A percentile compares a stretch with the other conserved stretches of the same genome.
Conservation (phyloP, 2,888 invertebrate genomes). For the Bellardia bayeri region DNA sequence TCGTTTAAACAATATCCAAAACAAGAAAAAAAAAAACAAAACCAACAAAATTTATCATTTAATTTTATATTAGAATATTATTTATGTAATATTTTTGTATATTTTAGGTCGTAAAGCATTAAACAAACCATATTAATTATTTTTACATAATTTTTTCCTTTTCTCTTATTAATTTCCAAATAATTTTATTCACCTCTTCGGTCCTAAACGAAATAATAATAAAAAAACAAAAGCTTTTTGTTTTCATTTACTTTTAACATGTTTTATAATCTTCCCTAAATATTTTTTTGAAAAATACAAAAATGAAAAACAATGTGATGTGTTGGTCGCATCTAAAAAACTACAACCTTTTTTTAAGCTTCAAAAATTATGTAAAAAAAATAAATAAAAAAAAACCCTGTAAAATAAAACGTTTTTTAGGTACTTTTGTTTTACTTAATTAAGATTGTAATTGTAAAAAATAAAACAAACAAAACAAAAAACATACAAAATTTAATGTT, state of each 20-base stretch:
- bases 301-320: conserved; percentile 77
- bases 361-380: conserved; percentile 63
- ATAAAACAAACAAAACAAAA: neutral
- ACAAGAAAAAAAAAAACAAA: conserved; percentile 28
- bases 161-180: conserved; percentile 35
- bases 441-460: conserved; percentile 48
- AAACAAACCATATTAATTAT: conserved; percentile 32
- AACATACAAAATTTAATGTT: conserved; percentile 49
- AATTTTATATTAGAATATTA: conserved; percentile 57
- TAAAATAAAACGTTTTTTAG: conserved; percentile 57
- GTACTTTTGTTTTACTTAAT: conserved; percentile 56
- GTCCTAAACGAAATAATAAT: neutral
- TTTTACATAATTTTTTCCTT: conserved; percentile 48
- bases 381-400: conserved; percentile 42
- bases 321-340: conserved; percentile 84
- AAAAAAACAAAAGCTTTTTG: neutral
- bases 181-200: neutral
- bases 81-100: conserved; percentile 64
- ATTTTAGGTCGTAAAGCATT: conserved; percentile 63
- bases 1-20: conserved; percentile 15
- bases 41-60: conserved; percentile 29
- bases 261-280: conserved; percentile 54
- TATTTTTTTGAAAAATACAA: conserved; percentile 71
- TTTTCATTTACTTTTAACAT: neutral
- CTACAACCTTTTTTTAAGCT: conserved; percentile 78